Evolutionary conservation across 1,140 invertebrate species (phyloP), one percentile per base, ranked within the genome.

Genomic region (Drosophila dunni): DNA sequence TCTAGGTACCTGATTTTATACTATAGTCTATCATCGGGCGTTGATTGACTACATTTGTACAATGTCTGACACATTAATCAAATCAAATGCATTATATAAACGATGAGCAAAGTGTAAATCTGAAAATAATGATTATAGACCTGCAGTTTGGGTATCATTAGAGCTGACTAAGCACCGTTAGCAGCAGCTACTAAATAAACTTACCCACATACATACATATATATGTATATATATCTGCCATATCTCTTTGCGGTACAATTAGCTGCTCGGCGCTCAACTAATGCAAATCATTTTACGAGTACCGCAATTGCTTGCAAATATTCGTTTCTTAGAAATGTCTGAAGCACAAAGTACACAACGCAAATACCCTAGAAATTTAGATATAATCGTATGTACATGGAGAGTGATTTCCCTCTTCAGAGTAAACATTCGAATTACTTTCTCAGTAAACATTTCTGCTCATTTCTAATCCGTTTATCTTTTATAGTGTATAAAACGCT

Each of bases 231-330:
- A 24, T 56, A 40, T 64, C 13, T 57, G 13, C 7, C 8, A 50
- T 56, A 56, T 29, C 17, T 24, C 10, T 36, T 17, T 45, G 46
- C 46, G 15, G 11, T 15, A 44, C 63, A 56, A 56, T 56, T 51
- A 42, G 46, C 46, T 40, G 70, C 20, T 42, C 40, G 40, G 38
- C 45, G 48, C 60, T 46, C 53, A 63, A 42, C 64, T 62, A 80
- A 70, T 75, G 80, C 74, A 86, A 86, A 85, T 85, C 82, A 85
- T 74, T 85, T 86, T 86, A 86, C 66, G 75, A 81, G 42, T 24
- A 46, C 24, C 46, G 34, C 58, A 75, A 67, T 53, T 60, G 34
- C 61, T 72, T 61, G 61, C 71, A 77, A 83, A 82, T 79, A 63
- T 62, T 62, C 40, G 50, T 57, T 77, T 75, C 81, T 70, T 50